Evolutionary conservation across 30 jellyfish, hydroid and myxozoan species (phyloP), one percentile per base, ranked within the genome.

Genomic region (Mastigias papua): DNA sequence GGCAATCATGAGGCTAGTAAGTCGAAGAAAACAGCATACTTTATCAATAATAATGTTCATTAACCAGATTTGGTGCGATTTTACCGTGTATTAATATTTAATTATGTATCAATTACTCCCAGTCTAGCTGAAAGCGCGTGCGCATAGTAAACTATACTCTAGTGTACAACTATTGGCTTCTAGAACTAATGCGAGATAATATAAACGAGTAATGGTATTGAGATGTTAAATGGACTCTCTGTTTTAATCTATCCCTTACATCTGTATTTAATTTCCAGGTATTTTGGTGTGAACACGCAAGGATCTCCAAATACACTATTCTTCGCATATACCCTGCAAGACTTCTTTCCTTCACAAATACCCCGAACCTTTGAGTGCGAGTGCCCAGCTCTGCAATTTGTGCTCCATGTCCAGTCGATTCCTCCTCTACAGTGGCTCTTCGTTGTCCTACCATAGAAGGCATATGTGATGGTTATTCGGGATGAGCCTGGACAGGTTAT

Each of bases 221-320:
- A n/a, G n/a, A n/a, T n/a, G 54, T 42, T 4, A 42, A 42, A 42
- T 42, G 0, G 13, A 15, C 13, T 42, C 7, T 42, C 54, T 15
- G 7, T 42, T 42, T 4, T 15, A 42, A 42, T 42, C 63, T 27
- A 80, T 1, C 90, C 90, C 25, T 63, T 80, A 46, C 93, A 84
- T 61, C 93, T 71, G 88, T 69, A 84, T 58, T 50, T 84, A 75
- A 84, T 70, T 63, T 73, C 81, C 76, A 73, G 28, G 69, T 84
- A 84, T 42, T 84, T 84, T 7, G 74, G 82, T 49, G 87, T 84
- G 9, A 48, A 54, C 61, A 71, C 22, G 67, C 93, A 84, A 3
- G 93, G 93, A 84, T 84, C 93, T 29, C 87, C 93, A 62, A 70
- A 70, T 3, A 84, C 81, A n/a, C 30, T n/a, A 34, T 84, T 84